Percentiles rank a stretch among this genome's conserved stretches.
These are phyloP conservation scores for Avahi laniger DNA, from an alignment of 2,797 vertebrate species.

Conservation along the genomic window DNA sequence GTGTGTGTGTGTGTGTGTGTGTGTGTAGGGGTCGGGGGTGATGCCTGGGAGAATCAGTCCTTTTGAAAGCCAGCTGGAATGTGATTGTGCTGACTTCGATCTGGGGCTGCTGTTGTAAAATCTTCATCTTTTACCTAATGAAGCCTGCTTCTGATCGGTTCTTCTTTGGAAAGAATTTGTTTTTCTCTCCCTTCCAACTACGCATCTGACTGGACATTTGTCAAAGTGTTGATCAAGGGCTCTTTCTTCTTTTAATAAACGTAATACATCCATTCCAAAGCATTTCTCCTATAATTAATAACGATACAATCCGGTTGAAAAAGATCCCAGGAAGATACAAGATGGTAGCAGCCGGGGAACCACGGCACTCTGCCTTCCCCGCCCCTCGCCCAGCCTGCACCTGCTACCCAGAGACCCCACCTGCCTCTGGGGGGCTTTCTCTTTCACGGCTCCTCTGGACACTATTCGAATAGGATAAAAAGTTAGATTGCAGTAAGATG, in stretches of 20 bases:
- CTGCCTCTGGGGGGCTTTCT: not conserved
- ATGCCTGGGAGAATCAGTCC: not conserved
- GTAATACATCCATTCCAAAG: constrained; percentile 24
- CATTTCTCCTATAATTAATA: constrained; percentile 52
- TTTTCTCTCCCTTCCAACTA: not conserved
- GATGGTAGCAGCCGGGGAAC: not conserved
- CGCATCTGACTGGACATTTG: constrained; percentile 40
- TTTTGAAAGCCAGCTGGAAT: not conserved
- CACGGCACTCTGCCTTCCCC: not conserved
- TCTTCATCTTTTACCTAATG: not conserved
- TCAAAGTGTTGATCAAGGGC: constrained; percentile 51
- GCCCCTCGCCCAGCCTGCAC: not conserved
- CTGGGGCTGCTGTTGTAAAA: not conserved
- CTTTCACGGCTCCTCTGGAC: not conserved
- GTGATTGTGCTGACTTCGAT: not conserved
- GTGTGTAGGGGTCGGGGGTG: not conserved
- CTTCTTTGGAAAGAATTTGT: not conserved
- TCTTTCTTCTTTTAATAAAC: constrained; percentile 53
- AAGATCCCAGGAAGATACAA: not conserved
- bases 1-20: not conserved
- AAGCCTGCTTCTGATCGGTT: not conserved
- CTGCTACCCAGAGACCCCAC: not conserved
- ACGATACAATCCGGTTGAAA: constrained; percentile 39
- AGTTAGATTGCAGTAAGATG: not conserved
- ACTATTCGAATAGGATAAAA: not conserved